phyloP scores from a whole-genome alignment of 2,797 vertebrate genomes.

The Amazona finschi region DNA sequence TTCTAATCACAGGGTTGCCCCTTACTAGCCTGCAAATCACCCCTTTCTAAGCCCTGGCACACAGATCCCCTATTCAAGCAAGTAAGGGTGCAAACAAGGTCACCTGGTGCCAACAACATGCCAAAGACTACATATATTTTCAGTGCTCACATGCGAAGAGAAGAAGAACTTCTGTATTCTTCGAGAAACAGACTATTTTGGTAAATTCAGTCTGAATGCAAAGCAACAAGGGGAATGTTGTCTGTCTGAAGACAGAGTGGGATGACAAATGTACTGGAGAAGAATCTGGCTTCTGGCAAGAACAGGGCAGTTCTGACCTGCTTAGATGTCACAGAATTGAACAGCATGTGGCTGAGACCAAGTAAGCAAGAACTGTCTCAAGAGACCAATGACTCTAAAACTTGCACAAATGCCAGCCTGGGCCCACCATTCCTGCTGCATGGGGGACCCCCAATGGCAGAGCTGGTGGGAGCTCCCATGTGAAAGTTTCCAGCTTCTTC shows the following conservation, averaged over 20 bases:
- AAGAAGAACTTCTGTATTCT: background rate
- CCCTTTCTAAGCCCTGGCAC: conserved; percentile 29
- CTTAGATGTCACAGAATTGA: background rate
- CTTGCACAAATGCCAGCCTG: background rate
- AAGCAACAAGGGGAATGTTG: background rate
- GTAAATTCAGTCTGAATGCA: background rate
- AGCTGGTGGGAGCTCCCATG: background rate
- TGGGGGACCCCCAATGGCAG: background rate
- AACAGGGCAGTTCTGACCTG: background rate
- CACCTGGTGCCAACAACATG: conserved; percentile 5
- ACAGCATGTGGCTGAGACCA: background rate
- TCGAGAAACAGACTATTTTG: background rate
- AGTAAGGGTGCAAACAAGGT: conserved; percentile 56
- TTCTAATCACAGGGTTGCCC: conserved; percentile 42
- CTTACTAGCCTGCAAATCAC: conserved; percentile 44
- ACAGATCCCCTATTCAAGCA: conserved; percentile 51
- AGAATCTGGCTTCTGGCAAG: conserved; percentile 8
- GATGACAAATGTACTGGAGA: background rate
- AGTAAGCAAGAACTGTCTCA: background rate
- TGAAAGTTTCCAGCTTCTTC: background rate
- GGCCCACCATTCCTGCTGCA: background rate
- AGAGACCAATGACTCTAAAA: background rate
- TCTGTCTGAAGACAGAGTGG: background rate
- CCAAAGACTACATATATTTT: background rate
- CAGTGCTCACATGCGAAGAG: background rate